Evolutionary conservation across 2,113 vertebrate genomes (phyloP).

Genomic region (Pedionomus torquatus): DNA sequence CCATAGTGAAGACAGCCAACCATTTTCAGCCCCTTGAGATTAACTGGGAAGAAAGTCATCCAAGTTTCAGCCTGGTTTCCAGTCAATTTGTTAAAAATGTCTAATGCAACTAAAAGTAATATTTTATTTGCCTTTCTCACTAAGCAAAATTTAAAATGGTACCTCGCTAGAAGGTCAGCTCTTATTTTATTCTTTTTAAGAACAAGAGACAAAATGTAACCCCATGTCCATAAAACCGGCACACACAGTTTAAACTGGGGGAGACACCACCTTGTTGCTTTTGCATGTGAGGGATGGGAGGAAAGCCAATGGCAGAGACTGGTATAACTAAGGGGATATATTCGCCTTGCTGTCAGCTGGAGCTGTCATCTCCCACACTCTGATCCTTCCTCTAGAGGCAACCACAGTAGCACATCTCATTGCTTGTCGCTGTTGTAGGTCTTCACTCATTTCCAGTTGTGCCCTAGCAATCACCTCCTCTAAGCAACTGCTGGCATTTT

Average conservation of each 20-base stretch:
- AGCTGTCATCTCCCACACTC: neutral
- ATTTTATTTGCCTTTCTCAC: neutral
- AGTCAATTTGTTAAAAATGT: neutral
- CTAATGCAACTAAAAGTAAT: neutral
- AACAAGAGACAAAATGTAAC: neutral
- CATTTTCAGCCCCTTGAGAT: neutral
- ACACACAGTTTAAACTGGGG: neutral
- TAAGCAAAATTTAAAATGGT: neutral
- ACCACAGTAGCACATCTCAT: neutral
- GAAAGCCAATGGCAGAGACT: neutral
- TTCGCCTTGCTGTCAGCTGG: neutral
- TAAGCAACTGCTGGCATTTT: neutral
- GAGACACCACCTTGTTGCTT: neutral
- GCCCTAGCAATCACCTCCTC: neutral
- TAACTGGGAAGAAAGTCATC: neutral
- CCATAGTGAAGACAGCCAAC: neutral
- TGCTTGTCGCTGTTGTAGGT: neutral
- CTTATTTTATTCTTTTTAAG: neutral
- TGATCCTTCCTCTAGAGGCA: neutral
- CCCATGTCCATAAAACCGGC: neutral
- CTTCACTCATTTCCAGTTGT: neutral
- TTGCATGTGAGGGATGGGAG: neutral
- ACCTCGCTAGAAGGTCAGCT: neutral
- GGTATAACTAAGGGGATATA: neutral
- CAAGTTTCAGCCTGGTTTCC: neutral